Base-by-base conservation (phyloP, 2,113 vertebrate species). In the Chaenocephalus aceratus region DNA sequence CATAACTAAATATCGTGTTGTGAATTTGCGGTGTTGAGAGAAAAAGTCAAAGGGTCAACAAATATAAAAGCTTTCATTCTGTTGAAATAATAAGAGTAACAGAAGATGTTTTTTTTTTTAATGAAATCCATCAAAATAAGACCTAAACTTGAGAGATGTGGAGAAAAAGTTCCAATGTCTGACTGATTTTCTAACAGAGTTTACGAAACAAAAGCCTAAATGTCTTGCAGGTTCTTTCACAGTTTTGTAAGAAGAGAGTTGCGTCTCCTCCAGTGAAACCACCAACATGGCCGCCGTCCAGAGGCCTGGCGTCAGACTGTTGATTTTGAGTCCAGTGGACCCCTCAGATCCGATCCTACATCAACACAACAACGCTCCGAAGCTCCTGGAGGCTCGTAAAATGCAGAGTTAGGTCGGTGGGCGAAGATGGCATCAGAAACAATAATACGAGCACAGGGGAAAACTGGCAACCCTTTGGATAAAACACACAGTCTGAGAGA, bases 361-460 rank as follows among this genome's bases (percentile, higher is more conserved):
- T 68, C 66, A 66, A 79, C 84, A 72, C 65, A 26, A 51, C 21
- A 23, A 46, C 57, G 62, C 64, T 16, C 48, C 53, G 48, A 57
- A 86, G 72, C 59, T 78, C 59, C 36, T 21, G 11, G 5, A 46
- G 45, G 54, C 66, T 63, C 67, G 21, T 63, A 58, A 83, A 65
- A 58, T 18, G 54, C 78, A 56, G 49, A 57, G n/a, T 34, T 2
- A 51, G 64, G 64, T 5, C 36, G 63, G 56, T 64, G 75, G 82
- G 81, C 0, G 44, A 70, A 52, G 58, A 85, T 73, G 79, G 86
- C 76, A 83, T 23, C 65, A 62, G 79, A 74, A 87, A 87, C 68
- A 85, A 83, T 76, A 83, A 82, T 6, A 80, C 2, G 23, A 18
- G 16, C 10, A 49, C 12, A 5, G 69, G 59, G 54, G 72, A 67